Conservation (phyloP, 2,888 invertebrate species). For the Phortica magna region DNA sequence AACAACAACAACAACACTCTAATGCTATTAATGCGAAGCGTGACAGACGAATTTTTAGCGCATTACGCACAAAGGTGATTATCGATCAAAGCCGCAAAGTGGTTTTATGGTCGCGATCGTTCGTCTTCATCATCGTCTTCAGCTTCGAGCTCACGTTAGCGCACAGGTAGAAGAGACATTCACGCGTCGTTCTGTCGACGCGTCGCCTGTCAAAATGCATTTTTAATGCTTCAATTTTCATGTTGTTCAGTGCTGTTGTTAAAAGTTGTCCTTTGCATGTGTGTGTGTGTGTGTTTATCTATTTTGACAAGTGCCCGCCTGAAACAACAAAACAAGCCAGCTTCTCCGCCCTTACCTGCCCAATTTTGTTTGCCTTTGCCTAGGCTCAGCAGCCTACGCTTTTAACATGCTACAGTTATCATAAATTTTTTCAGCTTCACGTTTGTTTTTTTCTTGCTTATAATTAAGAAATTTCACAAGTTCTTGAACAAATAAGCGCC, state of each 20-base stretch:
- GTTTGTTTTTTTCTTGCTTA: background rate
- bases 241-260: conserved; percentile 11
- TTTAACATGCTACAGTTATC: conserved; percentile 33
- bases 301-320: conserved; percentile 64
- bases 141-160: background rate
- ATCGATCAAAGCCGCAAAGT: conserved; percentile 71
- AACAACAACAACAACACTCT: conserved; percentile 43
- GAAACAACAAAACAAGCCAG: conserved; percentile 22
- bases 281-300: conserved; percentile 29
- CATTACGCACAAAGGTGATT: conserved; percentile 63
- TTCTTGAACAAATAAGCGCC: conserved; percentile 53
- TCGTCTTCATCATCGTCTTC: conserved; percentile 7
- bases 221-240: conserved; percentile 49
- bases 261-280: background rate
- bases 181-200: background rate
- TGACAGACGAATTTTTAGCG: conserved; percentile 52
- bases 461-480: conserved; percentile 23
- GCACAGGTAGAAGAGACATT: background rate
- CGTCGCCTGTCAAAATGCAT: conserved; percentile 56
- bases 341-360: background rate
- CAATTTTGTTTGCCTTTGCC: background rate
- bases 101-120: conserved; percentile 39
- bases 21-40: conserved; percentile 66
- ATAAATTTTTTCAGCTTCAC: conserved; percentile 2
- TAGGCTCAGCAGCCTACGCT: background rate